These are phyloP conservation scores for Amblyraja radiata DNA, from an alignment of 2,797 vertebrate genomes.

Conservation along the genomic window DNA sequence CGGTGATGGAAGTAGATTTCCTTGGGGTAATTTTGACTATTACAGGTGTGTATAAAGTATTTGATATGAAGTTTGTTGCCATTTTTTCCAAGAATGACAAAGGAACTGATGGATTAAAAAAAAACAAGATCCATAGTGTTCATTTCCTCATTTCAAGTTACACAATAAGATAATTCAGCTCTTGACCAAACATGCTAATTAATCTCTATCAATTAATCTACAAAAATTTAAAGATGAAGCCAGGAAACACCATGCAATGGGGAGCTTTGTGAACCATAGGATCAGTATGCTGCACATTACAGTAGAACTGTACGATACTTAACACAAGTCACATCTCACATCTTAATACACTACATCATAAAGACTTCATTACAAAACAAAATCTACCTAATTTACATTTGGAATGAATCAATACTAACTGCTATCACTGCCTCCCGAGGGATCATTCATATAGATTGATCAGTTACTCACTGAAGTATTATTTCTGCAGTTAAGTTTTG, in stretches of 20 bases:
- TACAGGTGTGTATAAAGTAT: not conserved
- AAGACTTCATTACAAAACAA: not conserved
- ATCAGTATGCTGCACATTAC: too few species aligned
- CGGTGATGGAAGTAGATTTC: not conserved
- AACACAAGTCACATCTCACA: not conserved
- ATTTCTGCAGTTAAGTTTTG: not conserved
- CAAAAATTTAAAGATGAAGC: not conserved
- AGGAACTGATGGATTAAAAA: not conserved
- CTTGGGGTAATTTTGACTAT: not conserved
- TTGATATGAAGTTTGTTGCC: not conserved
- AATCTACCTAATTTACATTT: not conserved
- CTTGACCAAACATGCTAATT: not conserved
- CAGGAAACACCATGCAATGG: not conserved
- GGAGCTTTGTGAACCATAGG: not conserved
- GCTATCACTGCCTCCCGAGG: not conserved
- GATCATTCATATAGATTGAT: not conserved
- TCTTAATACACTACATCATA: not conserved
- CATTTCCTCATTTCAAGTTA: not conserved
- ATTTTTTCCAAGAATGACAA: not conserved
- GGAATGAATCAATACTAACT: not conserved
- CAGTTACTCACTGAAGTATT: not conserved
- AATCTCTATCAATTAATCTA: not conserved
- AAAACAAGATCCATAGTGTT: not conserved
- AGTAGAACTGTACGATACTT: not conserved
- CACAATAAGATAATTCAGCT: not conserved